A percentile compares a stretch with the other conserved stretches of the same genome.
Conservation (phyloP, 2,888 invertebrate species). For the Pecten maximus region DNA sequence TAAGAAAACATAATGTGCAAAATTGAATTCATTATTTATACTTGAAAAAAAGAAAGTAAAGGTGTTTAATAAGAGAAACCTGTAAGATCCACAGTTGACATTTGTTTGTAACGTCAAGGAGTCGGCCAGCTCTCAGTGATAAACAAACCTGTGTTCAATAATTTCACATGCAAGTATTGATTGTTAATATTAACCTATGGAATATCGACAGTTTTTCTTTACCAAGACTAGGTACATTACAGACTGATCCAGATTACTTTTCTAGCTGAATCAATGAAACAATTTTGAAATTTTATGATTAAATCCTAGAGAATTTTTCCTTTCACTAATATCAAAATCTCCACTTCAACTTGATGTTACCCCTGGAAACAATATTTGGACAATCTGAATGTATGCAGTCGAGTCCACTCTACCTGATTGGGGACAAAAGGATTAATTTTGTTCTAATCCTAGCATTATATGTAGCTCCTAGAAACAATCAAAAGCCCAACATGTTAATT, state of each 20-base stretch:
- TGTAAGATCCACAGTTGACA: too few relatives aligned
- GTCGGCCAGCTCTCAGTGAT: too few relatives aligned
- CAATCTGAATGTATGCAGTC: background rate
- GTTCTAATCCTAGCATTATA: background rate
- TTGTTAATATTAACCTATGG: background rate
- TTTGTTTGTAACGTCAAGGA: too few relatives aligned
- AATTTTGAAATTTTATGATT: background rate
- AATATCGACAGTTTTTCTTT: background rate
- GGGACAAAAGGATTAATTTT: background rate
- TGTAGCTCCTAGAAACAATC: constrained; percentile 10
- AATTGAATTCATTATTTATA: too few relatives aligned
- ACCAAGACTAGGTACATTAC: background rate
- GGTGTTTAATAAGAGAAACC: too few relatives aligned
- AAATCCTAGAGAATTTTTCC: background rate
- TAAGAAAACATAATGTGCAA: too few relatives aligned
- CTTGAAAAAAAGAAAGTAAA: too few relatives aligned
- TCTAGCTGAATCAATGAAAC: background rate
- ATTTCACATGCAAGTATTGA: background rate
- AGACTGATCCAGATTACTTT: background rate
- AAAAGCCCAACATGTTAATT: background rate
- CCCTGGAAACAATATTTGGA: background rate
- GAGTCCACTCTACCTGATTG: background rate
- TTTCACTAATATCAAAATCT: background rate
- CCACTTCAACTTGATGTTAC: background rate
- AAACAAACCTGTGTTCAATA: background rate